Percentiles rank a stretch among this genome's conserved stretches.
These are phyloP conservation scores for Helicoverpa assulta DNA, from an alignment of 2,888 invertebrate genomes.

Conservation along the genomic window DNA sequence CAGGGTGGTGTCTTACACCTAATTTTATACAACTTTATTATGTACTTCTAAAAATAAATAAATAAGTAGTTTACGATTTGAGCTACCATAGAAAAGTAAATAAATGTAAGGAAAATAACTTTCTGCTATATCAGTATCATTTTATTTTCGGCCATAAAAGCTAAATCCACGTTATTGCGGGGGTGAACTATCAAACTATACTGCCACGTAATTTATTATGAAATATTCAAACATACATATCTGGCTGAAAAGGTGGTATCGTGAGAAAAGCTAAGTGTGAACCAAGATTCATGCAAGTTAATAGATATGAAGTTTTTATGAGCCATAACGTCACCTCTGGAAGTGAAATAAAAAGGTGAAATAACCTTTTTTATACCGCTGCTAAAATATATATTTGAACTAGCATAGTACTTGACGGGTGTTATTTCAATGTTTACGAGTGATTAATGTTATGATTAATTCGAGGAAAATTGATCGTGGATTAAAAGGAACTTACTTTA, in stretches of 20 bases:
- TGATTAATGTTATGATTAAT: constrained; percentile 1
- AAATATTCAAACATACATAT: constrained; percentile 59
- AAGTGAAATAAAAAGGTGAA: constrained; percentile 80
- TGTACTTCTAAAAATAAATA: not conserved
- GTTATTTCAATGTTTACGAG: not conserved
- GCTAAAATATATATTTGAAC: constrained; percentile 63
- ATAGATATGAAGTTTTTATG: constrained; percentile 82
- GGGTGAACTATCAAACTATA: constrained; percentile 54
- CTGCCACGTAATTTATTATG: constrained; percentile 45
- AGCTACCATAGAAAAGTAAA: constrained; percentile 1
- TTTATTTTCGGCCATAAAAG: constrained; percentile 48
- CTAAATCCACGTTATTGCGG: constrained; percentile 47
- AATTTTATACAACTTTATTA: not conserved
- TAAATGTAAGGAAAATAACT: constrained; percentile 20
- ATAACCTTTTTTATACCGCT: constrained; percentile 72
- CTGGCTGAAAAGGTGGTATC: constrained; percentile 57
- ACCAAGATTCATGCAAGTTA: constrained; percentile 77
- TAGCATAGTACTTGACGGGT: constrained; percentile 14
- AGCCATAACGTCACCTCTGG: constrained; percentile 77
- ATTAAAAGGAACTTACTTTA: no score
- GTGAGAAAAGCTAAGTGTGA: constrained; percentile 68
- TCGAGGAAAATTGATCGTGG: not conserved
- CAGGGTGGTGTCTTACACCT: not conserved
- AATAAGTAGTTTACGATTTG: not conserved
- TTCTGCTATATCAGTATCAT: constrained; percentile 4